Conservation (phyloP, 2,113 vertebrate genomes). For the Nycticebus coucang region DNA sequence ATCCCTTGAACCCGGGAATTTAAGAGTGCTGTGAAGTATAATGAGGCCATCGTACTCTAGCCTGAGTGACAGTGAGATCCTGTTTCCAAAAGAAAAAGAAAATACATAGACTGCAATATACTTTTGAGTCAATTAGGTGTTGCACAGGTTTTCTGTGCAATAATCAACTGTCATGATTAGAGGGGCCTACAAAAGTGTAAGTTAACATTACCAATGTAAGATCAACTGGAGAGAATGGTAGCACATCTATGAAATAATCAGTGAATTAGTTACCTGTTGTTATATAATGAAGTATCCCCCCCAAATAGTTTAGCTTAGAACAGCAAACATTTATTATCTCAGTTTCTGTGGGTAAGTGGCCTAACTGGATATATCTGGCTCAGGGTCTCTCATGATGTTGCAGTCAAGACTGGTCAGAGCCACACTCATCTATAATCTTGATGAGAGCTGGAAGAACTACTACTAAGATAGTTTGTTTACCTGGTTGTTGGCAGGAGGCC, state of each 20-base stretch:
- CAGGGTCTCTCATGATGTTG: not conserved
- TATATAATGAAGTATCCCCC: not conserved
- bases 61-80: too few species aligned
- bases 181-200: not conserved
- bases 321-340: not conserved
- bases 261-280: not conserved
- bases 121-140: conserved; percentile 23
- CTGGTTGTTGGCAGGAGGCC: not conserved
- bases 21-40: too few species aligned
- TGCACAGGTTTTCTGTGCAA: not conserved
- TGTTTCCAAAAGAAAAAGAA: too few species aligned
- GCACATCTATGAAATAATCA: not conserved
- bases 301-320: not conserved
- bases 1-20: too few species aligned
- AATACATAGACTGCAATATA: not conserved
- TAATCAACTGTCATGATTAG: not conserved
- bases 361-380: not conserved
- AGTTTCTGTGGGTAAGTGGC: not conserved
- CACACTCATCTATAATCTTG: not conserved
- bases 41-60: too few species aligned
- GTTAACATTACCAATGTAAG: not conserved
- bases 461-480: not conserved
- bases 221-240: not conserved
- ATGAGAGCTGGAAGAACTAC: not conserved
- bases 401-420: not conserved